Conservation (phyloP, 2,113 vertebrate genomes). For the Bos indicus region DNA sequence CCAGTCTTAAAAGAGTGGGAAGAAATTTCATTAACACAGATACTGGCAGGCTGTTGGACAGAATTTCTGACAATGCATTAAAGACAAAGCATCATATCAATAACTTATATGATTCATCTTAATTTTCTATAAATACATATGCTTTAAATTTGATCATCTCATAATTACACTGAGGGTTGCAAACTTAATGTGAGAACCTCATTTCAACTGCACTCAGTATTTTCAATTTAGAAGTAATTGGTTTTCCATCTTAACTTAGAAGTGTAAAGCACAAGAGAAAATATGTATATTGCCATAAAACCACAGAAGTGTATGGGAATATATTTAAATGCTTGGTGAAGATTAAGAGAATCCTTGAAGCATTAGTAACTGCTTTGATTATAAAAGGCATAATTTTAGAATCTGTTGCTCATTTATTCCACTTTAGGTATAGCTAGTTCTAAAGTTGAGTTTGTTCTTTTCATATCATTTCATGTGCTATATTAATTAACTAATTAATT, state of each 20-base stretch:
- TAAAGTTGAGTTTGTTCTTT: neutral
- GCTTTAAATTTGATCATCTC: neutral
- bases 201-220: neutral
- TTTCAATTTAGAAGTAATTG: slow-evolving; percentile 33
- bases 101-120: neutral
- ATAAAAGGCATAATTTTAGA: neutral
- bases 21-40: neutral
- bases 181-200: neutral
- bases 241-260: slow-evolving; percentile 33
- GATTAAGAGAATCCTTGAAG: neutral
- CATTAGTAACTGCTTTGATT: neutral
- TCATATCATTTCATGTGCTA: neutral
- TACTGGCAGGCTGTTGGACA: neutral
- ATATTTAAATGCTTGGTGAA: neutral
- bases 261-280: neutral
- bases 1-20: neutral
- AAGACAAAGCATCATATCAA: neutral
- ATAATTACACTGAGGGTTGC: neutral
- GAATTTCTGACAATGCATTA: neutral
- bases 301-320: neutral
- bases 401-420: neutral
- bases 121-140: neutral
- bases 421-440: neutral
- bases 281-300: neutral
- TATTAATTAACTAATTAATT: neutral